Percentiles rank a stretch among this genome's conserved stretches.
These are phyloP conservation scores for Pteromalus puparum DNA, from an alignment of 1,140 invertebrate genomes.

Conservation along the genomic window DNA sequence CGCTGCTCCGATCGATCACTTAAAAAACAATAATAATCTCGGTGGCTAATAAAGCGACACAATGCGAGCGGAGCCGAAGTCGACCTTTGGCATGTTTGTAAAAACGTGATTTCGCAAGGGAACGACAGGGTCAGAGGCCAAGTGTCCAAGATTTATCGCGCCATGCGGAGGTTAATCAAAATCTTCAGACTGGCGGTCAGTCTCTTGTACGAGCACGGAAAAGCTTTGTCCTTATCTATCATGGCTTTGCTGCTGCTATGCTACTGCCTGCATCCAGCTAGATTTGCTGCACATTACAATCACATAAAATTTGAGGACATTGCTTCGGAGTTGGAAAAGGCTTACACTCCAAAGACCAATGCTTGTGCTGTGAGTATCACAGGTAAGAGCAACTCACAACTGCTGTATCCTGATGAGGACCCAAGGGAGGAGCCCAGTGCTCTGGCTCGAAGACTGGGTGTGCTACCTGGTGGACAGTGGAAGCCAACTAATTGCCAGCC, in stretches of 20 bases:
- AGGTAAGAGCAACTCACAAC: slow-evolving; percentile 52
- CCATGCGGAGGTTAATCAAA: slow-evolving; percentile 25
- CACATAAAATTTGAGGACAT: slow-evolving; percentile 71
- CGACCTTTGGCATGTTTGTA: background rate
- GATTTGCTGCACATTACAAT: slow-evolving; percentile 72
- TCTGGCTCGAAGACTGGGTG: slow-evolving; percentile 64
- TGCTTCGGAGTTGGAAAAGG: slow-evolving; percentile 67
- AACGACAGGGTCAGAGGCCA: background rate
- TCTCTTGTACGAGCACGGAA: slow-evolving; percentile 61
- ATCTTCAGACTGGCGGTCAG: background rate
- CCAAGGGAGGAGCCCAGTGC: slow-evolving; percentile 62
- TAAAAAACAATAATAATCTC: no score
- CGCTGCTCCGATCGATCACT: background rate
- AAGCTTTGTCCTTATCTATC: slow-evolving; percentile 60
- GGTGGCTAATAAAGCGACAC: background rate
- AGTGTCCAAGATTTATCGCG: background rate
- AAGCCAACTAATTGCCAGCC: slow-evolving; percentile 84
- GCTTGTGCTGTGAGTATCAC: slow-evolving; percentile 62
- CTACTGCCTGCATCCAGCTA: slow-evolving; percentile 69
- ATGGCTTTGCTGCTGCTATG: slow-evolving; percentile 61
- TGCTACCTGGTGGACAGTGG: slow-evolving; percentile 82
- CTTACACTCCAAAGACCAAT: slow-evolving; percentile 66
- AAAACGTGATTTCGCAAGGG: background rate
- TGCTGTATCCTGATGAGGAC: slow-evolving; percentile 70
- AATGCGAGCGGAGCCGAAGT: background rate